Evolutionary conservation across 35 echinoderm and acorn worm species (phyloP), one percentile per base, ranked within the genome.

Genomic region (Amphiura filiformis): DNA sequence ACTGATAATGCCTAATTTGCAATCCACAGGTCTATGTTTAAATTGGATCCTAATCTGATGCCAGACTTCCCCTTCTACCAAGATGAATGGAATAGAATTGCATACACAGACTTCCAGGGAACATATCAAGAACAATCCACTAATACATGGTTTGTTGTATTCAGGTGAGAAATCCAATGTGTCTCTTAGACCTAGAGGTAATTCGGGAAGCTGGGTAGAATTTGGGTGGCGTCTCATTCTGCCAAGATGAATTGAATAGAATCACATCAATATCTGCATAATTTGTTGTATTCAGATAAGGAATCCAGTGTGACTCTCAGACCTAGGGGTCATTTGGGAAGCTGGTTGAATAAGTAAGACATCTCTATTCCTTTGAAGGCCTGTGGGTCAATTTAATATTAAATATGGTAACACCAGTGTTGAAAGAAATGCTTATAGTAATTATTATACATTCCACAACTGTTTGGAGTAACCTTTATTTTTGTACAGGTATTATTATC

Each of bases 61-160:
- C 96, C 90, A 31, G 56, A 90, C 1, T 99, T 99, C 35, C 93
- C 96, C 11, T 99, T 99, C 76, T 99, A 91, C 77, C 92, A 95
- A 81, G 96, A 99, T 70, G 96, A 99, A 82, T 99, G 96, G 96
- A 99, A 99, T 47, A 94, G 93, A 41, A 95, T 99, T n/a, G 84
- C 93, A 1, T 99, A 92, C 37, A 79, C 80, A 12, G 96, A 99
- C 75, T 99, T 90, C 78, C 96, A 99, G 65, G 96, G 96, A 23
- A 94, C 84, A 57, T 99, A 99, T 84, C 93, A 94, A 37, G 96
- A 99, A 32, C 96, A 99, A 37, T 90, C 93, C 26, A 84, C 65
- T 32, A 84, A 99, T 57, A 94, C 96, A 0, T 99, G 96, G 96
- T 99, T 99, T 88, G 90, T 99, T 40, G 93, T 95, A 47, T 99